phyloP scores from a whole-genome alignment of 2,888 invertebrate genomes.

The Eugnorisma glareosa region DNA sequence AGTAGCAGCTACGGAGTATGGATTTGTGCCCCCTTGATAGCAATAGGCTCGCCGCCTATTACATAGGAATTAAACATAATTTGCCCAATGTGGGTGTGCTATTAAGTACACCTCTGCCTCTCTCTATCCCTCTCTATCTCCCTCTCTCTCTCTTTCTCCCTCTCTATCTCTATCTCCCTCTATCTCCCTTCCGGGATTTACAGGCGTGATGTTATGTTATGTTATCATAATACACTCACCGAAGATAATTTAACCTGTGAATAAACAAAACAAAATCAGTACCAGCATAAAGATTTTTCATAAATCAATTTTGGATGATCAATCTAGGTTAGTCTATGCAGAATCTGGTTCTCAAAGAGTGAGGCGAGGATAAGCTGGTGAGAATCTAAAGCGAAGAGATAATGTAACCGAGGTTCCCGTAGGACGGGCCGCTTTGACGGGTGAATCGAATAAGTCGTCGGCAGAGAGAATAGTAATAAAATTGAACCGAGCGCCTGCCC shows the following conservation, averaged over 20 bases:
- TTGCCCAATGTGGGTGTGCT: no score
- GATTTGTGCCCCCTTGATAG: no score
- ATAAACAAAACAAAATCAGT: slow-evolving; percentile 7
- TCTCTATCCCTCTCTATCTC: no score
- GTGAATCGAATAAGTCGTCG: slow-evolving; percentile 89
- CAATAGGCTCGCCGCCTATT: no score
- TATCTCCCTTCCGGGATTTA: no score
- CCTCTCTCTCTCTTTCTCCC: no score
- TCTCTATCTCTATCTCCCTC: no score
- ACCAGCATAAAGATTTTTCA: background rate
- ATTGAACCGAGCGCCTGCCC: slow-evolving; percentile 89
- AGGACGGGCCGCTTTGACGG: slow-evolving; percentile 86
- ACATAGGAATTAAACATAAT: no score
- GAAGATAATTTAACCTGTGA: background rate
- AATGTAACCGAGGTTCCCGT: slow-evolving; percentile 80
- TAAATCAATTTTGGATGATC: slow-evolving; percentile 41
- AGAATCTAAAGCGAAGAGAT: slow-evolving; percentile 76
- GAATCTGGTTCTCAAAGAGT: slow-evolving; percentile 64
- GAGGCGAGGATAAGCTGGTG: slow-evolving; percentile 74
- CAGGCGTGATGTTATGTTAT: background rate
- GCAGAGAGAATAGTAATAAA: slow-evolving; percentile 89
- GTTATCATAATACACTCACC: background rate
- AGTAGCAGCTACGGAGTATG: no score
- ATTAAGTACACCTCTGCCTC: no score
- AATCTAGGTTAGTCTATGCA: slow-evolving; percentile 41